Conservation (phyloP, 2,797 vertebrate species). For the Channallabes apus region DNA sequence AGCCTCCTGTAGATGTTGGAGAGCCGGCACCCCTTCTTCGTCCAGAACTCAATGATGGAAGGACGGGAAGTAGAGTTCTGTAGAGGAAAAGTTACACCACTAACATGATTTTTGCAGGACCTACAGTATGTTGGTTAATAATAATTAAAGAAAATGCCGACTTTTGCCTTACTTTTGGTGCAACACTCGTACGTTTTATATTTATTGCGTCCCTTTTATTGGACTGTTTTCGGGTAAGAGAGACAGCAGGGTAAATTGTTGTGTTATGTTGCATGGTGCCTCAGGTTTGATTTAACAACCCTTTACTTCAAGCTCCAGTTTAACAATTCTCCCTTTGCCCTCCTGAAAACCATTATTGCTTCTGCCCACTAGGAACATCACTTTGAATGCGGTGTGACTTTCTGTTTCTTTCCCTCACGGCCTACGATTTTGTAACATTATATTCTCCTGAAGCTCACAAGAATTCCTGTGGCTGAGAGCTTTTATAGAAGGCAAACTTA, state of each 20-base stretch:
- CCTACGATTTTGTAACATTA: conserved; percentile 13
- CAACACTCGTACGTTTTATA: not conserved
- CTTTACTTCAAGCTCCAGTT: not conserved
- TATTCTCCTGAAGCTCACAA: conserved; percentile 31
- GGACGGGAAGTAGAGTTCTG: too few species aligned
- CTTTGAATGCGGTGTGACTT: not conserved
- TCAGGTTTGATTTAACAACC: conserved; percentile 6
- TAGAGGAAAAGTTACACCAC: too few species aligned
- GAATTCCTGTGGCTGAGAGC: conserved; percentile 39
- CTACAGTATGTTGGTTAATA: too few species aligned
- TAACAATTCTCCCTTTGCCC: not conserved
- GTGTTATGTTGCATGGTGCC: not conserved
- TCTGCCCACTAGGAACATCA: not conserved
- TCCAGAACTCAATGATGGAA: too few species aligned
- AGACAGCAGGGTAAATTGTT: not conserved
- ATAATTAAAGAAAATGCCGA: too few species aligned
- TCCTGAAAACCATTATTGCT: not conserved
- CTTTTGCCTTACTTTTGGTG: too few species aligned
- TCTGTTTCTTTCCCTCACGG: conserved; percentile 7
- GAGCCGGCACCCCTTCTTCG: too few species aligned
- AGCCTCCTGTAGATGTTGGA: too few species aligned
- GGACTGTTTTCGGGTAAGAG: not conserved
- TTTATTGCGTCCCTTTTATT: not conserved
- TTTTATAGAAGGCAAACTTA: conserved; percentile 31
- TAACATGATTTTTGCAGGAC: too few species aligned